phyloP scores from a whole-genome alignment of 2,888 invertebrate genomes.

The Ophion slaviceki region DNA sequence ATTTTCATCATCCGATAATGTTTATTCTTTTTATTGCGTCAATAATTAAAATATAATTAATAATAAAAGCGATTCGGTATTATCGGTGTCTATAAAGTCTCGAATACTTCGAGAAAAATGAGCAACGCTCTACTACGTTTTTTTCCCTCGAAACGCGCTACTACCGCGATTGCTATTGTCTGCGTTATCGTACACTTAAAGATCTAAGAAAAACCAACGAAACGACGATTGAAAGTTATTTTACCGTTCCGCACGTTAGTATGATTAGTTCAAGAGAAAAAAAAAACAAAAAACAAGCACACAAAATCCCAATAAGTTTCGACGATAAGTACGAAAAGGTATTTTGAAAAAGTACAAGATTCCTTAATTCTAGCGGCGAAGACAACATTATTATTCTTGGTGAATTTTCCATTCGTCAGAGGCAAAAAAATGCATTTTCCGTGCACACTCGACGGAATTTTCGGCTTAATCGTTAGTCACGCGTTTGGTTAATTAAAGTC shows the following conservation, averaged over 20 bases:
- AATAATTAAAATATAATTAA: constrained; percentile 48
- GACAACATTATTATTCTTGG: neutral
- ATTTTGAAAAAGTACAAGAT: constrained; percentile 14
- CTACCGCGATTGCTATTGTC: constrained; percentile 13
- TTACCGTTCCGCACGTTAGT: constrained; percentile 32
- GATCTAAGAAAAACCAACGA: constrained; percentile 32
- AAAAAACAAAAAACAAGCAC: constrained; percentile 4
- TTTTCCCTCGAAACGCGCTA: constrained; percentile 11
- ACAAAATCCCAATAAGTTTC: constrained; percentile 10
- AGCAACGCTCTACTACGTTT: neutral
- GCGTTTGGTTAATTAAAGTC: constrained; percentile 56
- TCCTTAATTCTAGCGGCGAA: neutral
- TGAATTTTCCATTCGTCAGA: neutral
- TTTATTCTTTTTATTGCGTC: neutral
- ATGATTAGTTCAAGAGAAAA: constrained; percentile 45
- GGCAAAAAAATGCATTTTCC: neutral
- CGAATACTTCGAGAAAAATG: neutral
- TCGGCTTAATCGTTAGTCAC: constrained; percentile 48
- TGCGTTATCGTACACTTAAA: constrained; percentile 32
- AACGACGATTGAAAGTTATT: constrained; percentile 19
- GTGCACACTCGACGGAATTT: neutral
- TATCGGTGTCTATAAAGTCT: neutral
- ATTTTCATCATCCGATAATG: neutral
- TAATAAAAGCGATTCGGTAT: neutral
- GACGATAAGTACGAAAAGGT: constrained; percentile 24